These are phyloP conservation scores for Temnothorax longispinosus DNA, from an alignment of 1,140 invertebrate species.

Conservation along the genomic window DNA sequence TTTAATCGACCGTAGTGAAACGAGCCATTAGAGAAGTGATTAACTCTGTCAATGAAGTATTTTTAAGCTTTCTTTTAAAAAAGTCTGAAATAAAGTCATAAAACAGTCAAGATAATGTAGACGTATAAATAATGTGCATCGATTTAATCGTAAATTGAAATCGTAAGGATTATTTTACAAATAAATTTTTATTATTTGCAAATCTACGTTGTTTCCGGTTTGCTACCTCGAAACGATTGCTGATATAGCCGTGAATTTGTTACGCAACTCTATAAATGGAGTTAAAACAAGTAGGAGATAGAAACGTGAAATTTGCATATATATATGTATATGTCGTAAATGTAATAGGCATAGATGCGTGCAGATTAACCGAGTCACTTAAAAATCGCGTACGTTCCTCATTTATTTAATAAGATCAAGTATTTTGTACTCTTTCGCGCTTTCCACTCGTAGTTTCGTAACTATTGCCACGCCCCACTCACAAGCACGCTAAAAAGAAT, in stretches of 20 bases:
- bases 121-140: background rate
- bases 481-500: background rate
- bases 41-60: background rate
- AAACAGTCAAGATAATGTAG: background rate
- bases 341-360: constrained; percentile 16
- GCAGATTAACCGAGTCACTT: constrained; percentile 25
- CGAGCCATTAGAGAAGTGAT: background rate
- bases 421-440: background rate
- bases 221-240: background rate
- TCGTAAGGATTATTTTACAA: background rate
- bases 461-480: background rate
- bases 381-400: constrained; percentile 42
- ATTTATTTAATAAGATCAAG: constrained; percentile 51
- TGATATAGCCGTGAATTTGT: background rate
- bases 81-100: background rate
- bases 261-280: constrained; percentile 7
- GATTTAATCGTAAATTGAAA: background rate
- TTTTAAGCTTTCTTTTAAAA: background rate
- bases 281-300: constrained; percentile 5
- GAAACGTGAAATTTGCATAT: constrained; percentile 36
- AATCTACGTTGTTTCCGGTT: background rate
- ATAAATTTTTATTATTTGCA: background rate
- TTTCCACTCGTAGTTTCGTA: background rate
- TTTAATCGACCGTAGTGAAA: background rate
- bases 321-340: constrained; percentile 6